Evolutionary conservation across 2,888 invertebrate species (phyloP).

Genomic region (Andrena trimmerana): DNA sequence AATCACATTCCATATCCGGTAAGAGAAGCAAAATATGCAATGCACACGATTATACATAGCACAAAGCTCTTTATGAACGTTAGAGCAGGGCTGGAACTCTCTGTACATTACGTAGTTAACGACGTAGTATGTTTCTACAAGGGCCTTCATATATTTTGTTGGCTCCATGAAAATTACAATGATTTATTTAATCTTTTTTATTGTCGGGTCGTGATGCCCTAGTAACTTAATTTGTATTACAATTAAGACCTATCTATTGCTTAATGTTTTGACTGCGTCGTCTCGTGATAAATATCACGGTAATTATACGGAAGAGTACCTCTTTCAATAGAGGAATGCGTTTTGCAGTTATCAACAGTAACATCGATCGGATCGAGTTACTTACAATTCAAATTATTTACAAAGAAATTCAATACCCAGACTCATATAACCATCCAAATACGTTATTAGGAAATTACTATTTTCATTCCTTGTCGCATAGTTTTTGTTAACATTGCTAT

Average conservation of each 20-base stretch:
- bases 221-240: conserved; percentile 75
- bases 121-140: conserved; percentile 74
- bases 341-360: conserved; percentile 19
- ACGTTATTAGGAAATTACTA: background rate
- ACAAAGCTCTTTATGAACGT: conserved; percentile 81
- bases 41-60: conserved; percentile 84
- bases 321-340: background rate
- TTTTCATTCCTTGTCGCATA: background rate
- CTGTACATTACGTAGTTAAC: conserved; percentile 77
- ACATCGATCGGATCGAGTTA: background rate
- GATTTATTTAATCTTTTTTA: conserved; percentile 75
- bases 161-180: conserved; percentile 70
- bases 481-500: conserved; percentile 12
- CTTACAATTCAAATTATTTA: conserved; percentile 10
- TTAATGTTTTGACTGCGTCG: conserved; percentile 72
- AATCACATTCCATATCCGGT: conserved; percentile 78
- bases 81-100: conserved; percentile 79
- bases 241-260: conserved; percentile 64
- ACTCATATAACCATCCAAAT: background rate
- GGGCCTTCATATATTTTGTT: conserved; percentile 65
- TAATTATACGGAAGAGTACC: conserved; percentile 78
- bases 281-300: conserved; percentile 75
- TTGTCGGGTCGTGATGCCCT: conserved; percentile 67
- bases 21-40: conserved; percentile 74
- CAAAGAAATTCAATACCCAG: conserved; percentile 9